These are phyloP conservation scores for Nyctibius grandis DNA, from an alignment of 2,797 vertebrate genomes.

Conservation along the genomic window DNA sequence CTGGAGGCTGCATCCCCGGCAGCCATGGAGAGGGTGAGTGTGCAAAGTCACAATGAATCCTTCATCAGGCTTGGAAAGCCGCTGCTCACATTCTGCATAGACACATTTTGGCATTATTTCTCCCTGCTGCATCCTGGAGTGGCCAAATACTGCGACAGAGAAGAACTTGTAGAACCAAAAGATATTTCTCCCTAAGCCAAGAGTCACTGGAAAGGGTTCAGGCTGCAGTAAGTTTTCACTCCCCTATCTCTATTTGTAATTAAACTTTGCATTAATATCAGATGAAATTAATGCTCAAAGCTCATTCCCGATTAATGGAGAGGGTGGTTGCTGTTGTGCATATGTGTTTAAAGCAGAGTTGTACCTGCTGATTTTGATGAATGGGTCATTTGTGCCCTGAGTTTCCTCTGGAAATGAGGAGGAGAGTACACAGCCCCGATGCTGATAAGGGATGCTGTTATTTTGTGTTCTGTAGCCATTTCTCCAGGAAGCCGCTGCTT, in stretches of 20 bases:
- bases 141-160: background rate
- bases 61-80: background rate
- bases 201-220: background rate
- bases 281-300: conserved; percentile 29
- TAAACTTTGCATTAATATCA: conserved; percentile 27
- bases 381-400: conserved; percentile 34
- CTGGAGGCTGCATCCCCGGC: background rate
- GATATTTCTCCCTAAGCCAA: background rate
- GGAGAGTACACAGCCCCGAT: background rate
- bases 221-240: background rate
- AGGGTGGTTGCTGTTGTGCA: background rate
- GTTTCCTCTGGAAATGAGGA: conserved; percentile 51
- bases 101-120: background rate
- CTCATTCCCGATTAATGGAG: background rate
- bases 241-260: conserved; percentile 2
- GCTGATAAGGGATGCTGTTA: conserved; percentile 43
- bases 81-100: background rate
- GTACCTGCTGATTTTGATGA: conserved; percentile 60
- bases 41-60: background rate
- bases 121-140: background rate
- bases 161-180: background rate
- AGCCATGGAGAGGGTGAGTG: background rate
- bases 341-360: conserved; percentile 19
- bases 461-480: conserved; percentile 39
- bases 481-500: conserved; percentile 7